These are phyloP conservation scores for Nyctereutes procyonoides DNA, from an alignment of 2,113 vertebrate genomes.

Conservation along the genomic window DNA sequence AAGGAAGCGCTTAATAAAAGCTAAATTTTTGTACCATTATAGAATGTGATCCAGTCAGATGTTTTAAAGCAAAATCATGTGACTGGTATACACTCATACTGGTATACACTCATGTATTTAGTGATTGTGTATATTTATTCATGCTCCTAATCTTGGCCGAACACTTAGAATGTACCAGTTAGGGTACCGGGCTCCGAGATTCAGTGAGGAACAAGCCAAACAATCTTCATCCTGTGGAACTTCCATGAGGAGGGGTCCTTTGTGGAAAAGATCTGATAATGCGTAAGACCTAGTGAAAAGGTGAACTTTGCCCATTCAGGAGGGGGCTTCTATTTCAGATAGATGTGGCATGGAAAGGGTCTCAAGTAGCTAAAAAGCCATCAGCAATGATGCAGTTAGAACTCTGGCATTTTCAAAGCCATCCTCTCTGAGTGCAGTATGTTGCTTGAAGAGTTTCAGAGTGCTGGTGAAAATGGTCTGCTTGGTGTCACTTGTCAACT, in stretches of 20 bases:
- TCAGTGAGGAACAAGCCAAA: not conserved
- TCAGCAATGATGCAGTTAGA: not conserved
- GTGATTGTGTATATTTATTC: not conserved
- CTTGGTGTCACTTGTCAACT: not conserved
- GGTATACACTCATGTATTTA: not conserved
- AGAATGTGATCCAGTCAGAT: not conserved
- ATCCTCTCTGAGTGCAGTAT: not conserved
- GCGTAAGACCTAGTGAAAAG: not conserved
- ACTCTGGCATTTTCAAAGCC: not conserved
- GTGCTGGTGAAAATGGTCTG: not conserved
- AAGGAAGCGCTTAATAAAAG: not conserved
- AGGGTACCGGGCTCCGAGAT: not conserved
- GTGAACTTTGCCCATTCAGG: not conserved
- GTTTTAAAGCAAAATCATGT: not conserved
- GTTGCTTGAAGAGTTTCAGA: not conserved
- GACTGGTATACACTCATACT: no score
- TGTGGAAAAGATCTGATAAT: not conserved
- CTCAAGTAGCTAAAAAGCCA: not conserved
- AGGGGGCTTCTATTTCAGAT: not conserved
- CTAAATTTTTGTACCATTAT: not conserved
- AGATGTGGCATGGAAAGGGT: not conserved
- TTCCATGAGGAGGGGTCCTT: not conserved
- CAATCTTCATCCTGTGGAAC: not conserved
- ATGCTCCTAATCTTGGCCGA: not conserved
- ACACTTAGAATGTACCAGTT: not conserved